Evolutionary conservation across 2,797 vertebrate species (phyloP).

Genomic region (Anabacerthia variegaticeps): DNA sequence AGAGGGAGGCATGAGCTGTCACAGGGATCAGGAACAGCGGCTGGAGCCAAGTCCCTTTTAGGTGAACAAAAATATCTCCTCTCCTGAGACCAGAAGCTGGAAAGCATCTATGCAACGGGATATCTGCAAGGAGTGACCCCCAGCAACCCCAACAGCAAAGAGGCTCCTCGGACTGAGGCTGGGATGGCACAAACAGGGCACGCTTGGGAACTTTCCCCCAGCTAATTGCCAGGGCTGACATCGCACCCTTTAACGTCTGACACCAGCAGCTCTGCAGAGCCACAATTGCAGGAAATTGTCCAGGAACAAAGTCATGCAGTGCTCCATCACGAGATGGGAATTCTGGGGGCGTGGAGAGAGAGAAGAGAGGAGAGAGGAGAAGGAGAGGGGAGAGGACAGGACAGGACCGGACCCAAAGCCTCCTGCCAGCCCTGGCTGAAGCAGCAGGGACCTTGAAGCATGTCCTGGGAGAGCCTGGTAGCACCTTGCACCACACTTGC

Average conservation of each 20-base stretch:
- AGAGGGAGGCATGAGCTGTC: background rate
- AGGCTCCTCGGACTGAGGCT: background rate
- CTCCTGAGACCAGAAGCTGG: background rate
- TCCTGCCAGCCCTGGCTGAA: background rate
- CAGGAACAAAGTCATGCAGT: conserved; percentile 18
- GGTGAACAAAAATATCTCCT: background rate
- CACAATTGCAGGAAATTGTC: conserved; percentile 30
- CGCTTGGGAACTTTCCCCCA: background rate
- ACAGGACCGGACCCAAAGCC: background rate
- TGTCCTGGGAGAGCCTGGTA: background rate
- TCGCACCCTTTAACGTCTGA: background rate
- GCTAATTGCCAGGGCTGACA: background rate
- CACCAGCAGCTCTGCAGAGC: background rate
- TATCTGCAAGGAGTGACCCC: background rate
- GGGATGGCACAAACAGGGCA: background rate
- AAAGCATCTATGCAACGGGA: background rate
- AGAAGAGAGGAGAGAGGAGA: background rate
- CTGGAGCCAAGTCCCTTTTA: background rate
- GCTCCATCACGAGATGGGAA: conserved; percentile 4
- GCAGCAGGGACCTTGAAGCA: background rate
- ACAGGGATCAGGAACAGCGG: background rate
- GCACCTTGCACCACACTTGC: rapidly evolving
- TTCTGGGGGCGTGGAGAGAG: background rate
- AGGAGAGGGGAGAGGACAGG: background rate
- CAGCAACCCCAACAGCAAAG: background rate